These are phyloP conservation scores for Trichogramma dendrolimi DNA, from an alignment of 2,888 invertebrate genomes.

Conservation along the genomic window DNA sequence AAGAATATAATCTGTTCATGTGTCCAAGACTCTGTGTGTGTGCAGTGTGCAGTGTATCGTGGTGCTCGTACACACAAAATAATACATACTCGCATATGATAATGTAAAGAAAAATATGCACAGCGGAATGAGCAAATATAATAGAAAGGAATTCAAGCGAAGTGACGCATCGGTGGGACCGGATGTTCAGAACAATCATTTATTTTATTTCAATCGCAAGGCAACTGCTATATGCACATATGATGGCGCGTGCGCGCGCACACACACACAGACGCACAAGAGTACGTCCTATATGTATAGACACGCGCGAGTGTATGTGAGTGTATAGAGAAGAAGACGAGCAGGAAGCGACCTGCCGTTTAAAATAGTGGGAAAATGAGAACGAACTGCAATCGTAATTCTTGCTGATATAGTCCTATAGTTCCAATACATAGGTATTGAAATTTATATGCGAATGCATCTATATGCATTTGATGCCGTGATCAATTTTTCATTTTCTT, in stretches of 20 bases:
- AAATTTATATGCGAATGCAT: neutral
- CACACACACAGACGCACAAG: too few relatives aligned
- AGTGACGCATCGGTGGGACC: conserved; percentile 44
- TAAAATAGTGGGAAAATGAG: conserved; percentile 22
- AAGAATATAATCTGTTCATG: neutral
- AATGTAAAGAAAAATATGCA: too few relatives aligned
- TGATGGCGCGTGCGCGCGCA: too few relatives aligned
- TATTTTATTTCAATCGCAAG: conserved; percentile 51
- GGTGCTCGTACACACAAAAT: too few relatives aligned
- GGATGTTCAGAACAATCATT: conserved; percentile 49
- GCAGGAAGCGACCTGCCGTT: conserved; percentile 41
- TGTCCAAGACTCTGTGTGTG: neutral
- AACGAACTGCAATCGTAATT: conserved; percentile 6
- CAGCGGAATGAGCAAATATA: too few relatives aligned
- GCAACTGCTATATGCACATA: conserved; percentile 6
- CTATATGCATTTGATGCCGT: too few relatives aligned
- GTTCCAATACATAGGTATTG: too few relatives aligned
- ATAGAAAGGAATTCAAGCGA: conserved; percentile 31
- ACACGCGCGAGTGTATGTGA: too few relatives aligned
- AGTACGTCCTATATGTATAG: too few relatives aligned
- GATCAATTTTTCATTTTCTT: too few relatives aligned
- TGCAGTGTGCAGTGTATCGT: too few relatives aligned
- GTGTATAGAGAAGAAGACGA: conserved; percentile 20
- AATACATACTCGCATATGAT: too few relatives aligned
- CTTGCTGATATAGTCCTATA: neutral